Percentiles rank a stretch among this genome's conserved stretches.
phyloP scores from a whole-genome alignment of 2,113 vertebrate genomes.

The Dermatemys mawii region DNA sequence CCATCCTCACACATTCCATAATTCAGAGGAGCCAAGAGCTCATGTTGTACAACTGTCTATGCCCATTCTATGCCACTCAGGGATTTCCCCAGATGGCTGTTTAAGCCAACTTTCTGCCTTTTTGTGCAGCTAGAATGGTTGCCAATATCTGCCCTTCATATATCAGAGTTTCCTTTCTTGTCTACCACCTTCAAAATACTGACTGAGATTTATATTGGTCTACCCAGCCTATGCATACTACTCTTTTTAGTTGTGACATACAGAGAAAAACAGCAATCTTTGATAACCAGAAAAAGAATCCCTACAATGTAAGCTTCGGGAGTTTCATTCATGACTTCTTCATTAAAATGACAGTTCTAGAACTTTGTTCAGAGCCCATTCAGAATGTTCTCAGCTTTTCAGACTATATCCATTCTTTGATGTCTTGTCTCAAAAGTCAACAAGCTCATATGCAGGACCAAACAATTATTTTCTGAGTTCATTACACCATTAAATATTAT shows the following conservation, averaged over 20 bases:
- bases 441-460: conserved; percentile 55
- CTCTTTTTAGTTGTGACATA: not conserved
- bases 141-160: not conserved
- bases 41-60: not conserved
- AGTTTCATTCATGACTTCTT: conserved; percentile 23
- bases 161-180: not conserved
- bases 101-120: not conserved
- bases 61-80: not conserved
- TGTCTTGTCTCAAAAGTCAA: conserved; percentile 59
- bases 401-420: conserved; percentile 12
- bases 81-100: not conserved
- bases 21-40: not conserved
- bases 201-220: not conserved
- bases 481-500: not conserved
- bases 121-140: not conserved
- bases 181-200: not conserved
- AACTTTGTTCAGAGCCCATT: conserved; percentile 14
- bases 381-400: conserved; percentile 37
- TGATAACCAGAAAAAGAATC: not conserved
- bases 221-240: not conserved
- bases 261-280: not conserved
- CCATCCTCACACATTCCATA: not conserved
- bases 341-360: conserved; percentile 32
- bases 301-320: not conserved
- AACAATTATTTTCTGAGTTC: conserved; percentile 43